Percentiles rank a stretch among this genome's conserved stretches.
phyloP scores from a whole-genome alignment of 2,888 invertebrate genomes.

The Iphiclides podalirius region DNA sequence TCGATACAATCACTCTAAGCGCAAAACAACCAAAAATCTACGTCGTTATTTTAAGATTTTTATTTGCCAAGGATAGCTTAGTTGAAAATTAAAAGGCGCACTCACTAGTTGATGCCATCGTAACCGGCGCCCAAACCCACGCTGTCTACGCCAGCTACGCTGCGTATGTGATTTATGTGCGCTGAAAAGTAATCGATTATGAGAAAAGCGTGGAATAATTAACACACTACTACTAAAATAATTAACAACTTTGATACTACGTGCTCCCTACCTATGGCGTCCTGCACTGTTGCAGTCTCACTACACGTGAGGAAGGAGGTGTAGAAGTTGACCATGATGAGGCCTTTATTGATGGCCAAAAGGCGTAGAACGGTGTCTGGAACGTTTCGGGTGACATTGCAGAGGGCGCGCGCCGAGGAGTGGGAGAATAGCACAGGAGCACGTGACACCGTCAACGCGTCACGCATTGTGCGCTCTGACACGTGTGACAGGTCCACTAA shows the following conservation, averaged over 20 bases:
- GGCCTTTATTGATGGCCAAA: conserved; percentile 88
- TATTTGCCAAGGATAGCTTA: conserved; percentile 7
- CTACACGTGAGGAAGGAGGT: conserved; percentile 88
- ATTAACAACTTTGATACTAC: no score
- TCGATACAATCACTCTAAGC: no score
- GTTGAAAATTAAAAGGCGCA: conserved; percentile 43
- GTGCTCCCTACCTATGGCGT: conserved; percentile 86
- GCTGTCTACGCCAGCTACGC: conserved; percentile 91
- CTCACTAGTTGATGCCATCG: conserved; percentile 95
- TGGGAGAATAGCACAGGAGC: conserved; percentile 94
- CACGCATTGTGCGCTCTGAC: conserved; percentile 89
- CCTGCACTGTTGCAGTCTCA: conserved; percentile 86
- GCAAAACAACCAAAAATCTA: conserved; percentile 6
- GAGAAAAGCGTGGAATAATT: conserved; percentile 1
- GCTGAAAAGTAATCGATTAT: conserved; percentile 77
- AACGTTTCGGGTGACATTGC: conserved; percentile 90
- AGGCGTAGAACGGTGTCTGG: conserved; percentile 87
- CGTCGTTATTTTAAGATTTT: conserved; percentile 6
- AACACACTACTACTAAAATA: no score
- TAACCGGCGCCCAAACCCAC: conserved; percentile 94
- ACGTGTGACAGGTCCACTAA: conserved; percentile 92
- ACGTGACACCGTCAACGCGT: conserved; percentile 86
- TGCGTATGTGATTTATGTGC: conserved; percentile 93
- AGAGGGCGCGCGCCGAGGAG: conserved; percentile 89
- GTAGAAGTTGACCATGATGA: conserved; percentile 94